Percentiles rank a stretch among this genome's conserved stretches.
Conservation (phyloP, 2,797 vertebrate genomes). For the Nannoperca obscura region DNA sequence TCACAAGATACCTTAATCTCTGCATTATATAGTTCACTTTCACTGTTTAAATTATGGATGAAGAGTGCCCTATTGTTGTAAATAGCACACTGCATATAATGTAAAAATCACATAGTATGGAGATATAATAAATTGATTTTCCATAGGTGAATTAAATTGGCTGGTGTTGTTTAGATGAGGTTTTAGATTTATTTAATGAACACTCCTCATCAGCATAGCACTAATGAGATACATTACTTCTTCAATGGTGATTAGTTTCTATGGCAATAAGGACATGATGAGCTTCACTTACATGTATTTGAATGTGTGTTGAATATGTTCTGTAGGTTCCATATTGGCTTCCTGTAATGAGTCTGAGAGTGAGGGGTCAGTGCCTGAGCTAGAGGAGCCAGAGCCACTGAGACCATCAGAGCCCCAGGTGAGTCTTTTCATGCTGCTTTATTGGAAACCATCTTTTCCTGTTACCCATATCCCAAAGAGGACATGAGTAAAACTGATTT, state of each 20-base stretch:
- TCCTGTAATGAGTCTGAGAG: constrained; percentile 94
- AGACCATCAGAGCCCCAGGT: constrained; percentile 88
- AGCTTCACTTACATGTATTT: constrained; percentile 18
- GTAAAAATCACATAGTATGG: constrained; percentile 12
- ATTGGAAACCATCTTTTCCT: background rate
- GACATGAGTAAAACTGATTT: background rate
- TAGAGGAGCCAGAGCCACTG: constrained; percentile 89
- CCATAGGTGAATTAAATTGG: constrained; percentile 30
- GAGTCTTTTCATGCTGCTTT: constrained; percentile 32
- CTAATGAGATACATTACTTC: constrained; percentile 27
- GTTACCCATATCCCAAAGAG: background rate
- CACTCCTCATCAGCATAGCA: constrained; percentile 14
- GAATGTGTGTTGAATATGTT: constrained; percentile 27
- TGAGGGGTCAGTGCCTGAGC: constrained; percentile 91
- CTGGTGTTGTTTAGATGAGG: constrained; percentile 28
- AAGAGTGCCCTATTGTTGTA: background rate
- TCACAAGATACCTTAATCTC: background rate
- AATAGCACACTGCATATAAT: background rate
- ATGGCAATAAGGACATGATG: constrained; percentile 16
- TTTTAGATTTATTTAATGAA: constrained; percentile 33
- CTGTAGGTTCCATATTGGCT: constrained; percentile 77
- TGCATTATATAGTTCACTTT: background rate
- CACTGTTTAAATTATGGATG: constrained; percentile 18
- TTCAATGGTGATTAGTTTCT: constrained; percentile 34
- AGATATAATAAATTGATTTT: constrained; percentile 9